Percentiles rank a stretch among this genome's conserved stretches.
Evolutionary conservation across 2,113 vertebrate genomes (phyloP).

Genomic region (Isichthys henryi): DNA sequence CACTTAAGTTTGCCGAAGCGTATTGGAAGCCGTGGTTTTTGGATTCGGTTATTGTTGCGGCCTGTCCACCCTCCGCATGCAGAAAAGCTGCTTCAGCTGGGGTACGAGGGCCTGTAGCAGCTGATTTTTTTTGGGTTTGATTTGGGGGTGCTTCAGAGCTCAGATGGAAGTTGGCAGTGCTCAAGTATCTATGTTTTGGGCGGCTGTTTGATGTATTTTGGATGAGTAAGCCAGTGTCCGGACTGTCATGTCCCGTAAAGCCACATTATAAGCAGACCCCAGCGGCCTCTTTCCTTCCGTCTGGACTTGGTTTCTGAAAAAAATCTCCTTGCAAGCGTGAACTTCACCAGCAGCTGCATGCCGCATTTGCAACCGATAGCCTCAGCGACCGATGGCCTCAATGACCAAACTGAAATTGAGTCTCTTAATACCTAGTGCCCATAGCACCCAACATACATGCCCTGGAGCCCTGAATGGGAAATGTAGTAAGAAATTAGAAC

Average conservation of each 20-base stretch:
- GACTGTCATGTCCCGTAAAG: neutral
- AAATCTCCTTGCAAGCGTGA: neutral
- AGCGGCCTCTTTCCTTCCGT: neutral
- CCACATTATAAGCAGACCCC: neutral
- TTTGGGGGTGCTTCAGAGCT: neutral
- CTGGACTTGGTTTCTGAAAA: neutral
- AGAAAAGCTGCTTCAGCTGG: neutral
- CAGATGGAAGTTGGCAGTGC: neutral
- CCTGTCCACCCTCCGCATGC: neutral
- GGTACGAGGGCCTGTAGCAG: neutral
- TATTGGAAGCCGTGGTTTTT: neutral
- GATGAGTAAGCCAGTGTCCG: neutral
- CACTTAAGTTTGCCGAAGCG: neutral
- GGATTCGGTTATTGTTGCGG: neutral
- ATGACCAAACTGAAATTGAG: neutral
- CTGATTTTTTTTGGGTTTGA: neutral
- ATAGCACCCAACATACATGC: neutral
- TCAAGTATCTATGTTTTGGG: neutral
- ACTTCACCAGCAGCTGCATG: neutral
- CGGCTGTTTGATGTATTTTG: neutral
- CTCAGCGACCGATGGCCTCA: neutral
- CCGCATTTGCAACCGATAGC: neutral
- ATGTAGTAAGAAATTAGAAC: neutral
- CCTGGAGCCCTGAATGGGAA: neutral
- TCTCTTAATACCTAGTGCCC: neutral